Evolutionary conservation across 92 coral and sea anemone species (phyloP).

Genomic region (Parazoanthus atlanticus): DNA sequence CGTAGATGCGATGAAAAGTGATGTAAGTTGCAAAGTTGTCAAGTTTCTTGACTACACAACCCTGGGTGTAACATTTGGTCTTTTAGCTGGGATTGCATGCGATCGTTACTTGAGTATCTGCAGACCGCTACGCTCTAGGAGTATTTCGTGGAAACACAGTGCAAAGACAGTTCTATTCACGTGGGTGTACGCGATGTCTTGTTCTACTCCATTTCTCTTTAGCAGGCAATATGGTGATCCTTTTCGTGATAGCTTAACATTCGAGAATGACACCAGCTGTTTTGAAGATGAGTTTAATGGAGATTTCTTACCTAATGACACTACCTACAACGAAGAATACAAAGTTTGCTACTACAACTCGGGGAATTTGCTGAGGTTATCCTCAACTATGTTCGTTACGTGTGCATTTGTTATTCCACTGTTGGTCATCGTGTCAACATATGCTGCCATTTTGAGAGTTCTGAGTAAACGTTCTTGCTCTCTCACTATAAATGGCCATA

Average conservation of each 20-base stretch:
- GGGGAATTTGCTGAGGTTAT: not conserved
- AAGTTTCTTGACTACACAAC: not conserved
- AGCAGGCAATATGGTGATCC: not conserved
- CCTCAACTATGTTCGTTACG: not conserved
- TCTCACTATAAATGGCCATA: not conserved
- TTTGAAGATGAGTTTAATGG: not conserved
- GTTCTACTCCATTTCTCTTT: constrained; percentile 3
- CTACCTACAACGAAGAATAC: not conserved
- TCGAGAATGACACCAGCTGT: not conserved
- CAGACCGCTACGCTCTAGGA: not conserved
- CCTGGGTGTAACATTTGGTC: constrained; percentile 6
- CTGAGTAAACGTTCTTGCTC: not conserved
- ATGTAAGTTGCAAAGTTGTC: not conserved
- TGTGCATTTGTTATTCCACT: constrained; percentile 10
- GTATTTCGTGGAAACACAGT: constrained; percentile 27
- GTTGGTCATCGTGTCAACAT: not conserved
- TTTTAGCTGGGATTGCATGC: constrained; percentile 15
- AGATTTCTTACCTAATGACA: not conserved
- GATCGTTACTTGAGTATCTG: constrained; percentile 14
- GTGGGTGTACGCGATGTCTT: constrained; percentile 10
- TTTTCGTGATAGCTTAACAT: not conserved
- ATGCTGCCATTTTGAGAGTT: not conserved
- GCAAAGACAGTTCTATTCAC: not conserved
- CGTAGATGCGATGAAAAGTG: not conserved
- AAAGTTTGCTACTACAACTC: not conserved